Evolutionary conservation across 2,113 vertebrate species (phyloP).

Genomic region (Ameiurus melas): DNA sequence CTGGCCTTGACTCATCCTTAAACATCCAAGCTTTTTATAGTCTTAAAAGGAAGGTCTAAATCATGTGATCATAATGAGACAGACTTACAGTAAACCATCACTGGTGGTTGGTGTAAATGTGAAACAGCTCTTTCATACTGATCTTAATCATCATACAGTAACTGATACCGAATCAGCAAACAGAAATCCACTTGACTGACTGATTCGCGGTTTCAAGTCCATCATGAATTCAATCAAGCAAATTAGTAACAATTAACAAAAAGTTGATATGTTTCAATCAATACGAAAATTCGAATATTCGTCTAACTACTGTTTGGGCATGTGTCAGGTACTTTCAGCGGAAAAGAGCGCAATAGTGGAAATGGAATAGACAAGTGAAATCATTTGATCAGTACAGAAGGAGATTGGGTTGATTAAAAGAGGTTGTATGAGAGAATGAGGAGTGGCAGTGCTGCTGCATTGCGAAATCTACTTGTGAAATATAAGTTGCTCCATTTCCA

Average conservation of each 20-base stretch:
- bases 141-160: too few relatives aligned
- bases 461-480: constrained; percentile 1
- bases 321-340: not conserved
- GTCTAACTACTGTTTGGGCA: not conserved
- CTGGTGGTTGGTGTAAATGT: too few relatives aligned
- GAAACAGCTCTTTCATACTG: too few relatives aligned
- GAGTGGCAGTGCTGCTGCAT: not conserved
- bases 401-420: not conserved
- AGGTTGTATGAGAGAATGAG: not conserved
- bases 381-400: not conserved
- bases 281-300: too few relatives aligned
- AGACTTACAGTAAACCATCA: too few relatives aligned
- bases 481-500: not conserved
- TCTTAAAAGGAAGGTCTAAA: too few relatives aligned
- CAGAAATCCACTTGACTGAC: too few relatives aligned
- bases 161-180: too few relatives aligned
- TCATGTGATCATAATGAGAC: too few relatives aligned
- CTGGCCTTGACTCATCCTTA: too few relatives aligned
- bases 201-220: too few relatives aligned
- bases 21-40: too few relatives aligned
- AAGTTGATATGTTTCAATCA: not conserved
- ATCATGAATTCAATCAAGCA: not conserved
- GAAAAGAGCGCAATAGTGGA: not conserved
- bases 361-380: not conserved
- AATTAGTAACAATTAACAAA: not conserved